Evolutionary conservation across 2,113 vertebrate genomes (phyloP), one percentile per base, ranked within the genome.

Genomic region (Tursiops truncatus): DNA sequence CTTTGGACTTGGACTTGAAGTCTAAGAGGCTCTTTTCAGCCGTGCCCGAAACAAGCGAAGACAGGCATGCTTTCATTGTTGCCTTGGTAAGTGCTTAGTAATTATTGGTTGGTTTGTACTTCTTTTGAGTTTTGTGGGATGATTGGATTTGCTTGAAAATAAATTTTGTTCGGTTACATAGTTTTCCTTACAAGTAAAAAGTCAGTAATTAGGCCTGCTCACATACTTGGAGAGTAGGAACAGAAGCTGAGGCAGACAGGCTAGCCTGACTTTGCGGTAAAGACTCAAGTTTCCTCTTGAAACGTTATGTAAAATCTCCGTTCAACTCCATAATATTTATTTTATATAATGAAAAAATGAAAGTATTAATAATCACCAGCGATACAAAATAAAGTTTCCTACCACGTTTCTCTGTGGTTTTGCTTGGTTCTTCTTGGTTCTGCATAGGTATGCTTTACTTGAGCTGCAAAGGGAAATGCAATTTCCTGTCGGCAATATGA

Each of bases 71-170:
- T 91, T 89, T 94, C 47, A 68, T 65, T 80, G 91, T 92, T 95
- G 93, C 88, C 65, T 44, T 84, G 80, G 91, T 8, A 81, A 95
- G 60, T 73, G 26, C 96, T 92, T 91, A 94, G 36, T 96, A 94
- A 96, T 96, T 96, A 91, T 20, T 91, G 94, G 89, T 80, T 96
- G 53, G 60, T 91, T 94, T 91, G 67, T 96, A 92, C 60, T 83
- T 96, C 91, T 97, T 97, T 68, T 84, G 70, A 96, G 65, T 94
- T 96, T 86, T 95, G 62, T 97, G 93, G 47, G 47, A 89, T 93
- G 85, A 93, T 70, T 93, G 67, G 56, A 89, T 96, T 93, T 95
- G 38, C 93, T 95, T 89, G 65, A 74, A 96, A 93, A 91, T 82
- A 94, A 68, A 91, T 56, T 96, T 93, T 95, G 79, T 89, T 93